Base-by-base conservation (phyloP, 2,797 vertebrate genomes). In the Huso huso region DNA sequence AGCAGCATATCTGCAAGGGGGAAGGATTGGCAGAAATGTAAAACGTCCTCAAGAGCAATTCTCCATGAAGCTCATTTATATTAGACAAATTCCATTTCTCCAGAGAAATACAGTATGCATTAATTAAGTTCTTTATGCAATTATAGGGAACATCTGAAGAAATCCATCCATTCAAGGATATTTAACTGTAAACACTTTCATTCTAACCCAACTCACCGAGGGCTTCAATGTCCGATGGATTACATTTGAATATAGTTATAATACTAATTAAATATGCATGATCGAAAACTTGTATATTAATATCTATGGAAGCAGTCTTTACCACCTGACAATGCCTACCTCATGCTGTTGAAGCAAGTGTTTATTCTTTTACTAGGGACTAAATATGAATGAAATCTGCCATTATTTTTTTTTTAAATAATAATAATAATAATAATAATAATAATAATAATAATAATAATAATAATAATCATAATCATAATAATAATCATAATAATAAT, bases 61-160 rank as follows among this genome's bases (percentile, higher is more conserved):
- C 66, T 66, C 75, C 74, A 63, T 70, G 72, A 72, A 73, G 62
- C 4, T 23, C 67, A 76, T 79, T 81, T 81, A 82, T 9, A 71
- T 79, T 75, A 75, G 48, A 73, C 67, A 78, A 74, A 82, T 66
- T 57, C 49, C 71, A 60, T 65, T 82, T 78, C 75, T 80, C 72
- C 72, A 61, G 72, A 80, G 76, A 71, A 86, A 73, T 7, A 77
- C 58, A 69, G 71, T 72, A 69, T 77, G 64, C 71, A 82, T 80
- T 81, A 81, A 85, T 81, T 79, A n/a, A 84, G 57, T 68, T 68
- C 78, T 68, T 73, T 81, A 76, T 1, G 61, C 64, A 82, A 71
- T 78, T 82, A 84, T 62, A 78, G 66, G 78, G 64, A 78, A 65
- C 37, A 76, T 77, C 49, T 74, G 74, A 72, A 79, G 69, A 81